Evolutionary conservation across 2,888 invertebrate species (phyloP).

Genomic region (Calliopum simillimum): DNA sequence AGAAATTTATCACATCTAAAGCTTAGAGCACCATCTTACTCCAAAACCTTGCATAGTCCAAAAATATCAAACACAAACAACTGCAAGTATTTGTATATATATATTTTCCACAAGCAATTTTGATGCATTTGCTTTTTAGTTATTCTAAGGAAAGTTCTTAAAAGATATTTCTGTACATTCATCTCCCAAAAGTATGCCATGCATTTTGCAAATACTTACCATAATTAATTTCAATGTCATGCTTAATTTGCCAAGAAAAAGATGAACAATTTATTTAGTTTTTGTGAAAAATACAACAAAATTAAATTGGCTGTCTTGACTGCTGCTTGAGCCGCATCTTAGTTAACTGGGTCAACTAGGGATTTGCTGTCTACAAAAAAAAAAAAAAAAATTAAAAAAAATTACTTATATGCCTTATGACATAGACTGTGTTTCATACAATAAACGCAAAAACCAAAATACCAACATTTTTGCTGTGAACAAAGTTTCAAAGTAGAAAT

Average conservation of each 20-base stretch:
- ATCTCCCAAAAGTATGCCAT: not conserved
- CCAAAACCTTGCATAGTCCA: no score
- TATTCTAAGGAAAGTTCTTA: no score
- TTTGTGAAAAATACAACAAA: not conserved
- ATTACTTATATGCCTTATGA: not conserved
- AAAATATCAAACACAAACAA: no score
- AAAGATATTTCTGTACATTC: no score
- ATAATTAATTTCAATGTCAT: slow-evolving; percentile 10
- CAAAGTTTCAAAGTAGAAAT: slow-evolving; percentile 4
- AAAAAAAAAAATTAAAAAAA: not conserved
- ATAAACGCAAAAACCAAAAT: not conserved
- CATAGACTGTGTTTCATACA: not conserved
- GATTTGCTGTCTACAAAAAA: not conserved
- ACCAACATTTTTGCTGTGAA: no score
- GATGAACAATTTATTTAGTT: not conserved
- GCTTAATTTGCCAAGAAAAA: not conserved
- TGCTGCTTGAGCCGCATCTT: no score
- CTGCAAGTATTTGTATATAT: no score
- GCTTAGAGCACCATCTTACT: no score
- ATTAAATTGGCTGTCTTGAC: not conserved
- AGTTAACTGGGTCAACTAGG: slow-evolving; percentile 4
- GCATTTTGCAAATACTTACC: not conserved
- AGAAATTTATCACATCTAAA: no score
- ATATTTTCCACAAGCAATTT: no score
- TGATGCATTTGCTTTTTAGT: no score